phyloP scores from a whole-genome alignment of 2,888 invertebrate species.

The Clepsis dumicolana region DNA sequence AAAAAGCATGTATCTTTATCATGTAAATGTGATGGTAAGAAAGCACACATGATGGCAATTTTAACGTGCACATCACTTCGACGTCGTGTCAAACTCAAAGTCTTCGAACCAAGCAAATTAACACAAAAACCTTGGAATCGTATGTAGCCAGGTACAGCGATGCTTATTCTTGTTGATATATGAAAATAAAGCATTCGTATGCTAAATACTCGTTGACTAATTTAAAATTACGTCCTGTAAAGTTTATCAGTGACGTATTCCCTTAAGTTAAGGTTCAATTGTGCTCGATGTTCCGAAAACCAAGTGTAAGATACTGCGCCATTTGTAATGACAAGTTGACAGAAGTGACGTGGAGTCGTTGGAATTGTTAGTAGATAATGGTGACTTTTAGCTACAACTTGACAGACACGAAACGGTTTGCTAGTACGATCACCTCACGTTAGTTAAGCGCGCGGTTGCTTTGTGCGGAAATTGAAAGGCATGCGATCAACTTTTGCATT shows the following conservation, averaged over 20 bases:
- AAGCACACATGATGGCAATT: background rate
- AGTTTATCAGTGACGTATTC: background rate
- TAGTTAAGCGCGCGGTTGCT: background rate
- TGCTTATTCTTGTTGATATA: slow-evolving; percentile 43
- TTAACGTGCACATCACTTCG: slow-evolving; percentile 24
- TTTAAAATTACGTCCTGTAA: background rate
- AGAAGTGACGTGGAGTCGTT: slow-evolving; percentile 35
- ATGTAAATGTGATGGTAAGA: background rate
- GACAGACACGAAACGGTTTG: slow-evolving; percentile 20
- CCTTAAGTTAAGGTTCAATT: background rate
- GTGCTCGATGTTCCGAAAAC: background rate
- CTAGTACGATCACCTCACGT: slow-evolving; percentile 16
- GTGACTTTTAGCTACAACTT: slow-evolving; percentile 31
- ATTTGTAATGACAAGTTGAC: slow-evolving; percentile 42
- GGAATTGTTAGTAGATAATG: slow-evolving; percentile 36
- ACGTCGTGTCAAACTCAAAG: slow-evolving; percentile 36
- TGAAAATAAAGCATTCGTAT: slow-evolving; percentile 43
- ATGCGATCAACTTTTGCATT: too few species aligned
- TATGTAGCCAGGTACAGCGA: slow-evolving; percentile 35
- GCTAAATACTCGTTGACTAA: slow-evolving; percentile 37
- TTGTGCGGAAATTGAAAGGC: too few species aligned
- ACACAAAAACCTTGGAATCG: slow-evolving; percentile 43
- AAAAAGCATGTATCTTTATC: background rate
- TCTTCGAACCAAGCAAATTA: slow-evolving; percentile 32
- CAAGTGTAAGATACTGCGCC: slow-evolving; percentile 18